Base-by-base conservation (phyloP, 2,797 vertebrate species). In the Macroramphosus scolopax region DNA sequence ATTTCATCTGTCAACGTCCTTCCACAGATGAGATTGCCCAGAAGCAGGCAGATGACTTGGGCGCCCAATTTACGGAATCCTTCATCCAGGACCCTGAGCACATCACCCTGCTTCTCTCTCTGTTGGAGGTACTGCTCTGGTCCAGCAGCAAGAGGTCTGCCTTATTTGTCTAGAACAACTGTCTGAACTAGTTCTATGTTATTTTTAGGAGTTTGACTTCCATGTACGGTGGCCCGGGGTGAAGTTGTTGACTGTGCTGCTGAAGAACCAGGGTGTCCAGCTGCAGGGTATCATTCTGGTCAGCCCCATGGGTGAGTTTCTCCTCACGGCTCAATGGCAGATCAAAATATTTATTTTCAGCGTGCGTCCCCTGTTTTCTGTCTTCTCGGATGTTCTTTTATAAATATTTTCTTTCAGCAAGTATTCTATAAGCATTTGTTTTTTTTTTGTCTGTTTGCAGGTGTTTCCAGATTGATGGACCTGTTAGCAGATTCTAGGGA, bases 391-490 rank as follows among this genome's bases (percentile, higher is more conserved):
- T 18, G 5, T 5, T 30, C 6, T 12, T 18, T 6, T 18, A 17
- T 8, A 2, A 13, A 4, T 28, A 9, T 24, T 24, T 30, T 22
- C 20, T 6, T 22, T 22, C 20, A 22, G 6, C 20, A 22, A n/a
- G n/a, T n/a, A n/a, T 22, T 12, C 13, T 30, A 44, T 34, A 13
- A 5, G 8, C 7, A 2, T 14, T 48, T 47, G 40, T 14, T 41
- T 24, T 50, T 48, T 3, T 3, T 29, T 6, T 75, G 55, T 66
- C 5, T 18, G 6, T 46, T 4, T 18, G 6, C 48, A 99, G 97
- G 96, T 70, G 95, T 99, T 66, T 99, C 96, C 58, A 93, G 95
- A 59, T 77, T 99, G 17, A 99, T 99, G 96, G 97, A 99, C 79
- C 77, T 99, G 8, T 51, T 99, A 2, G 95, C 94, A 1, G 97